Conservation (phyloP, 2,888 invertebrate species). For the Cheilosia impressa region DNA sequence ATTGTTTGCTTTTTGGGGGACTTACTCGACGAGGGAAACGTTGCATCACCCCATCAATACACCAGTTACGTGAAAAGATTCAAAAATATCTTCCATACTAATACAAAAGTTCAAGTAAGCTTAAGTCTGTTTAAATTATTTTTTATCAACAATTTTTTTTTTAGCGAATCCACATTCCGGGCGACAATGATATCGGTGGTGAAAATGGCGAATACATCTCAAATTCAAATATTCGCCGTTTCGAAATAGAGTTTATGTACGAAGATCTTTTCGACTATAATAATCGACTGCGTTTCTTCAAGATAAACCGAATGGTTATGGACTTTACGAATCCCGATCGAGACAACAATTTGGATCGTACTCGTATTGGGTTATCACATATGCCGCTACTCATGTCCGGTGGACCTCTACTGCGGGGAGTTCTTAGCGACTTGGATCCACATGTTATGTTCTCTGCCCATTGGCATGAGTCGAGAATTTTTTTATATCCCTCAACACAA, state of each 20-base stretch:
- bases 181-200: slow-evolving; percentile 99
- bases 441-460: slow-evolving; percentile 89
- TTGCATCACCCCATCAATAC: slow-evolving; percentile 89
- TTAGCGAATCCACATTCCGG: slow-evolving; percentile 94
- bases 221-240: slow-evolving; percentile 88
- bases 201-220: slow-evolving; percentile 90
- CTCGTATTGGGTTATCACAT: slow-evolving; percentile 88
- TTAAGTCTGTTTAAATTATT: background rate
- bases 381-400: slow-evolving; percentile 85
- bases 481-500: slow-evolving; percentile 81
- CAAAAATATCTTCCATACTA: slow-evolving; percentile 85
- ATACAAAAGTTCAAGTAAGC: slow-evolving; percentile 80
- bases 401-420: slow-evolving; percentile 84
- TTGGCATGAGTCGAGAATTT: slow-evolving; percentile 85
- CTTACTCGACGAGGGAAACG: slow-evolving; percentile 96
- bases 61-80: slow-evolving; percentile 90
- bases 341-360: slow-evolving; percentile 79
- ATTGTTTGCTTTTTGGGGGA: slow-evolving; percentile 96
- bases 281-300: slow-evolving; percentile 88
- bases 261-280: slow-evolving; percentile 86
- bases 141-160: slow-evolving; percentile 67
- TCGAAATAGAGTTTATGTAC: slow-evolving; percentile 90
- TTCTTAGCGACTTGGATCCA: slow-evolving; percentile 87
- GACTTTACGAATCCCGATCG: slow-evolving; percentile 86
- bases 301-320: slow-evolving; percentile 89